phyloP scores from a whole-genome alignment of 2,888 invertebrate species.

The Eulithis prunata region DNA sequence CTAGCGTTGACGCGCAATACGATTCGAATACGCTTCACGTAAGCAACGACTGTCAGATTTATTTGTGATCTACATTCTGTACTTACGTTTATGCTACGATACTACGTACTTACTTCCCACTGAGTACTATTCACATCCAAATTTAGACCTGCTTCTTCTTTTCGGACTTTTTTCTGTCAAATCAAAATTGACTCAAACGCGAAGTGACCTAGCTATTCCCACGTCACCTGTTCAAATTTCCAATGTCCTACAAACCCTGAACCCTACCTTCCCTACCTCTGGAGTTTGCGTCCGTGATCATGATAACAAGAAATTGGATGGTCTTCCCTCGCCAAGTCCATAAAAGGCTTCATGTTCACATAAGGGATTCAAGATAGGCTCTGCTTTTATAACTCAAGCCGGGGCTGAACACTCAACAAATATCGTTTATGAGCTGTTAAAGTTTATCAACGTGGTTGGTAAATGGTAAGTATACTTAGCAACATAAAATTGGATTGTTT shows the following conservation, averaged over 20 bases:
- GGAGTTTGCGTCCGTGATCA: slow-evolving; percentile 26
- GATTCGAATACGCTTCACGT: too few relatives aligned
- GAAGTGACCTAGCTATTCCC: slow-evolving; percentile 3
- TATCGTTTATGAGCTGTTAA: slow-evolving; percentile 30
- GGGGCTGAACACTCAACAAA: slow-evolving; percentile 16
- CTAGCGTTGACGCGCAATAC: too few relatives aligned
- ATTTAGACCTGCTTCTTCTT: too few relatives aligned
- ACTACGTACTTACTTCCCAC: too few relatives aligned
- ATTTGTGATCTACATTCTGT: too few relatives aligned
- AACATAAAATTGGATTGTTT: background rate
- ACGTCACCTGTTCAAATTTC: background rate
- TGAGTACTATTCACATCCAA: too few relatives aligned
- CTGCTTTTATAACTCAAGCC: slow-evolving; percentile 39
- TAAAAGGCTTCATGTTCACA: slow-evolving; percentile 51
- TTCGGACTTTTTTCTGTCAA: too few relatives aligned
- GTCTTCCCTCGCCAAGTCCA: slow-evolving; percentile 43
- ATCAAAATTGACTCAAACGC: too few relatives aligned
- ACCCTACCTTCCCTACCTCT: slow-evolving; percentile 14
- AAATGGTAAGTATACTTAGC: background rate
- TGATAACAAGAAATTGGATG: slow-evolving; percentile 50
- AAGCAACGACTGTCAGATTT: too few relatives aligned
- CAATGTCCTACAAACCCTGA: slow-evolving; percentile 9
- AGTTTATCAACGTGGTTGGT: slow-evolving; percentile 15
- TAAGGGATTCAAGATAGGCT: slow-evolving; percentile 50
- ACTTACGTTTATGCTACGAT: too few relatives aligned